phyloP scores from a whole-genome alignment of 2,797 vertebrate species.

The Perodicticus potto region DNA sequence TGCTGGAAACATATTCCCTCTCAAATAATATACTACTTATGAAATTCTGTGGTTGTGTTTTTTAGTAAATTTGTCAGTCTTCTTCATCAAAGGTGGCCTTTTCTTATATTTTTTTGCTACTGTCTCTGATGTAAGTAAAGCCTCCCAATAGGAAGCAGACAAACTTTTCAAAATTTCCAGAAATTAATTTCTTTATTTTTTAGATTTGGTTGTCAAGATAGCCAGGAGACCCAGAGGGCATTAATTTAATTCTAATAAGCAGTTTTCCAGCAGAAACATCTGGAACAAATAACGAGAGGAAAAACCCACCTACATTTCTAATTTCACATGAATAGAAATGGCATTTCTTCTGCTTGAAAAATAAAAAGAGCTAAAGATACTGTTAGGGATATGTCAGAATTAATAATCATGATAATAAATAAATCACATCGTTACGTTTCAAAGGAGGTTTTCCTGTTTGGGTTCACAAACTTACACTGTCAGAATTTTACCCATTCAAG shows the following conservation, averaged over 20 bases:
- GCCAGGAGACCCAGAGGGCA: neutral
- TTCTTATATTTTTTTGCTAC: neutral
- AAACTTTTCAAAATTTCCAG: neutral
- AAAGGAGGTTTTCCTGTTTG: neutral
- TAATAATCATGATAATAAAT: neutral
- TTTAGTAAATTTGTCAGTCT: neutral
- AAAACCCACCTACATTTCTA: neutral
- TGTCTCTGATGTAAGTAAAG: neutral
- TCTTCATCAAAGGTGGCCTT: neutral
- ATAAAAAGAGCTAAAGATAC: neutral
- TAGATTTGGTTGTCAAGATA: neutral
- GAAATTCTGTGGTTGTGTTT: neutral
- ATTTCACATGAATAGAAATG: neutral
- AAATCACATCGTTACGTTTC: neutral
- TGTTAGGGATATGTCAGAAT: neutral
- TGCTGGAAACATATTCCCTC: neutral
- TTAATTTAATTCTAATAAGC: neutral
- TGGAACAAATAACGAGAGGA: neutral
- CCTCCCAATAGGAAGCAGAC: neutral
- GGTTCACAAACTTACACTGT: neutral
- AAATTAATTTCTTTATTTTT: neutral
- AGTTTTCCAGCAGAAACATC: slow-evolving; percentile 11
- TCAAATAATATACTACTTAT: neutral
- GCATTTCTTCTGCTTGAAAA: neutral
- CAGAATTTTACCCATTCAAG: neutral